Percentiles rank a stretch among this genome's conserved stretches.
phyloP scores from a whole-genome alignment of 2,888 invertebrate species.

The Drosophila nr. medialis region DNA sequence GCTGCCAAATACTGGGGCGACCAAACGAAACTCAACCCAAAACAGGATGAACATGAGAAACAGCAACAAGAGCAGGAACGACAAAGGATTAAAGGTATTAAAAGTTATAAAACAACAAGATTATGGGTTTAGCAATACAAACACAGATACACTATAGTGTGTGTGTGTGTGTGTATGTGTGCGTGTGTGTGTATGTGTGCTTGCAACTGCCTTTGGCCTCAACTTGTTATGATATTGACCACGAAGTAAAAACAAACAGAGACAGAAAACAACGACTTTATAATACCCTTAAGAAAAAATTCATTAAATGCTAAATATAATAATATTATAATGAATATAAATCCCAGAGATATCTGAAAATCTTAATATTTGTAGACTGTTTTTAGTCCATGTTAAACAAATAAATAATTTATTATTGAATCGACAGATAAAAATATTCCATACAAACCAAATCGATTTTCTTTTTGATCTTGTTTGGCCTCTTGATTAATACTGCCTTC shows the following conservation, averaged over 20 bases:
- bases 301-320: background rate
- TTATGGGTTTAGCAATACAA: constrained; percentile 68
- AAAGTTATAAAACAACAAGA: constrained; percentile 80
- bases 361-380: background rate
- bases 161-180: background rate
- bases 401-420: background rate
- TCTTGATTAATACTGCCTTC: background rate
- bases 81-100: constrained; percentile 75
- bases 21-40: constrained; percentile 48
- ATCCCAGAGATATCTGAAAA: background rate
- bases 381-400: background rate
- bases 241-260: constrained; percentile 8
- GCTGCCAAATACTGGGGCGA: constrained; percentile 46
- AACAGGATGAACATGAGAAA: constrained; percentile 19
- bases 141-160: constrained; percentile 34
- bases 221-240: constrained; percentile 52
- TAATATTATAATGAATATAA: background rate
- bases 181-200: background rate
- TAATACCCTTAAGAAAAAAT: constrained; percentile 20
- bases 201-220: constrained; percentile 32
- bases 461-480: background rate
- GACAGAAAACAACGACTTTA: background rate
- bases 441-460: background rate
- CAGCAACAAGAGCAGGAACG: constrained; percentile 31
- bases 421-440: background rate